Conservation (phyloP, 2,113 vertebrate species). For the Cairina moschata region DNA sequence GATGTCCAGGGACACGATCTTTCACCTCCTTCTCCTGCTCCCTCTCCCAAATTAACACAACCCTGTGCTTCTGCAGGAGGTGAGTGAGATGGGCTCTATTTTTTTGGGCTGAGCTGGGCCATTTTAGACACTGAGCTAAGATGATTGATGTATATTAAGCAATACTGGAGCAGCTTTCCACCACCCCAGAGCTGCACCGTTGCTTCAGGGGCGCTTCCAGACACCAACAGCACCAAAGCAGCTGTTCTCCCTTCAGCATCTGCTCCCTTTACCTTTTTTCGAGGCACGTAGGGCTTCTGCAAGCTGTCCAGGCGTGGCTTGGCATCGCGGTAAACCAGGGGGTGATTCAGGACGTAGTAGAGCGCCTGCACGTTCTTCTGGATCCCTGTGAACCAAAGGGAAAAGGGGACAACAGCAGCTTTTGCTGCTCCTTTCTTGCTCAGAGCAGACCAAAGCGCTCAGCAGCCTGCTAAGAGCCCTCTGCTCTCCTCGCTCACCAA, state of each 20-base stretch:
- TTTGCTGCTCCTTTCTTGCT: not conserved
- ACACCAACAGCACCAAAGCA: too few species aligned
- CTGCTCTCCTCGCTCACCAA: constrained; percentile 69
- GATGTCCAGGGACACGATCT: not conserved
- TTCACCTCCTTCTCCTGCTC: not conserved
- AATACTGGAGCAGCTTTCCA: not conserved
- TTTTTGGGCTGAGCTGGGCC: too few species aligned
- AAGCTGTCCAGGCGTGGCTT: constrained; percentile 72
- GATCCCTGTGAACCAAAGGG: constrained; percentile 76
- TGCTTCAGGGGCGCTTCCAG: not conserved
- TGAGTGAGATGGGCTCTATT: rapidly evolving
- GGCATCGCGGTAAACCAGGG: constrained; percentile 72
- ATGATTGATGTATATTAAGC: not conserved
- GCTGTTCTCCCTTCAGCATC: rapidly evolving
- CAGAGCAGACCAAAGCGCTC: not conserved
- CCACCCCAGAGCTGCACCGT: rapidly evolving
- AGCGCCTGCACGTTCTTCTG: constrained; percentile 81
- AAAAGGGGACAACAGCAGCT: not conserved
- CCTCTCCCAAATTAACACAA: not conserved
- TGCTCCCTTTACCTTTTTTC: constrained; percentile 68
- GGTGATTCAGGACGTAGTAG: constrained; percentile 77
- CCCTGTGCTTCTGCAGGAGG: rapidly evolving
- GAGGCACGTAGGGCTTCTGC: constrained; percentile 72
- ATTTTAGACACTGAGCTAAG: not conserved
- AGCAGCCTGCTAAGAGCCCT: not conserved